These are phyloP conservation scores for Neuroterus valhalla DNA, from an alignment of 1,140 invertebrate genomes.

Conservation along the genomic window DNA sequence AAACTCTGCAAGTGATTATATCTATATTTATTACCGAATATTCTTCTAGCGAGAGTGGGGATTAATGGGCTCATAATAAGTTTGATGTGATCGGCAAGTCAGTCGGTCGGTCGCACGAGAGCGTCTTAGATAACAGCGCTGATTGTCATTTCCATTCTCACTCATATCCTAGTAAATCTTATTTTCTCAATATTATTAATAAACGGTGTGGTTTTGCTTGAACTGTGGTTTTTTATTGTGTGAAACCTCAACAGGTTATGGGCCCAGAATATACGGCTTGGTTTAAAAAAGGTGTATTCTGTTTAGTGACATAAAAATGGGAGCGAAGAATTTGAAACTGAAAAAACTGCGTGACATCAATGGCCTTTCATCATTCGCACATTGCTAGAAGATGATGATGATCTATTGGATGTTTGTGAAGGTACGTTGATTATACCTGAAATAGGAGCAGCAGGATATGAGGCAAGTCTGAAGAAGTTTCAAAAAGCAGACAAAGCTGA, in stretches of 20 bases:
- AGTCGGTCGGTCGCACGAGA: too few species aligned
- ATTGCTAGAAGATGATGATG: slow-evolving; percentile 23
- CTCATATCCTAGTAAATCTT: too few species aligned
- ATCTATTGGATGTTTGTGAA: slow-evolving; percentile 35
- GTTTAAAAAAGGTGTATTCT: neutral
- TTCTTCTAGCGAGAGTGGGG: too few species aligned
- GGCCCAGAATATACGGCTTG: neutral
- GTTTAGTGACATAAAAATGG: neutral
- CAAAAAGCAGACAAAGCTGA: slow-evolving; percentile 49
- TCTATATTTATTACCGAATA: too few species aligned
- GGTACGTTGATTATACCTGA: neutral
- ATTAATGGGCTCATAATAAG: too few species aligned
- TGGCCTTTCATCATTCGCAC: slow-evolving; percentile 34
- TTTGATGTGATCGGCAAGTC: too few species aligned
- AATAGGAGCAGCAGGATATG: neutral
- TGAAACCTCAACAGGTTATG: slow-evolving; percentile 2
- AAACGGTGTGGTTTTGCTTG: too few species aligned
- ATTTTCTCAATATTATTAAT: too few species aligned
- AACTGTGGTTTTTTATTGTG: too few species aligned
- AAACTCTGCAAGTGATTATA: slow-evolving; percentile 14
- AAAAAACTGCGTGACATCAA: slow-evolving; percentile 30
- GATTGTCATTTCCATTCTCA: too few species aligned
- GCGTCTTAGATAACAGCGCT: too few species aligned
- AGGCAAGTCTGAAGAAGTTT: slow-evolving; percentile 37
- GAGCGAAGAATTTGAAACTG: neutral